These are phyloP conservation scores for Belonocnema kinseyi DNA, from an alignment of 1,140 invertebrate species.

Conservation along the genomic window DNA sequence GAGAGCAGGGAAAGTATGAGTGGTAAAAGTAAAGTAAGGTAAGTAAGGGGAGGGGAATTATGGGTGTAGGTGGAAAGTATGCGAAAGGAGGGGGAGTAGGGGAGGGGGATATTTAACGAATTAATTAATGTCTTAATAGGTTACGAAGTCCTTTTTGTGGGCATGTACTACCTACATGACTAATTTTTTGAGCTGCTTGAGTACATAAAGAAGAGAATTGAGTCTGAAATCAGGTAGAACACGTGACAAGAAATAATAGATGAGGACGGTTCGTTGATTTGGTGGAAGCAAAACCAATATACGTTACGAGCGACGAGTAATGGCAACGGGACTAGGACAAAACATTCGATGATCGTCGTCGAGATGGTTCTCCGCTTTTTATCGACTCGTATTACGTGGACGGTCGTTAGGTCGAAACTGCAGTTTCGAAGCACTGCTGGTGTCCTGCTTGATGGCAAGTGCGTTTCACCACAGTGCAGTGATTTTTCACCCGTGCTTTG, in stretches of 20 bases:
- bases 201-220: constrained; percentile 3
- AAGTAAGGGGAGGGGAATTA: too few relatives aligned
- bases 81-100: too few relatives aligned
- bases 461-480: constrained; percentile 23
- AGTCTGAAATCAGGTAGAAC: constrained; percentile 3
- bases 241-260: neutral
- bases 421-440: neutral
- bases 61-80: too few relatives aligned
- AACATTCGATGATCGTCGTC: constrained; percentile 24
- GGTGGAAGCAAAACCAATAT: constrained; percentile 27
- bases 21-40: too few relatives aligned
- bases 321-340: constrained; percentile 37
- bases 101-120: too few relatives aligned
- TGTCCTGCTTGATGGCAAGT: constrained; percentile 19
- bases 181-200: neutral
- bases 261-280: neutral
- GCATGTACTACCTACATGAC: neutral
- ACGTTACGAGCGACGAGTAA: constrained; percentile 36
- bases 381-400: constrained; percentile 14
- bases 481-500: constrained; percentile 21
- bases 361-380: constrained; percentile 26
- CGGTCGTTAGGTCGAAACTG: neutral
- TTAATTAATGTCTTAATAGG: too few relatives aligned
- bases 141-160: too few relatives aligned
- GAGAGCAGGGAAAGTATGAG: too few relatives aligned